These are phyloP conservation scores for Gallirallus australis DNA, from an alignment of 2,797 vertebrate genomes.

Conservation along the genomic window DNA sequence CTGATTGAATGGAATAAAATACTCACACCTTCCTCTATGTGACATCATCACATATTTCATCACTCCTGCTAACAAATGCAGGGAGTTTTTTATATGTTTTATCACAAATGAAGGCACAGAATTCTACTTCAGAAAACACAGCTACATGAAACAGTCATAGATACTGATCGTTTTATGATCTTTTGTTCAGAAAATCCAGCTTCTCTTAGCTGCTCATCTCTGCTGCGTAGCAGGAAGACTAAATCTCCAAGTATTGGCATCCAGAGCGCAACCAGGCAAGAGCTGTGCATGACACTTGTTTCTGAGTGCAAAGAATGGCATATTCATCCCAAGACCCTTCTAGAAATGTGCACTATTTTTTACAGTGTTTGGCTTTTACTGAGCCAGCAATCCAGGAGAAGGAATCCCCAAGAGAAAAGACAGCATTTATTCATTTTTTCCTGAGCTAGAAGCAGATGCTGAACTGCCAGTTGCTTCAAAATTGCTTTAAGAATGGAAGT, in stretches of 20 bases:
- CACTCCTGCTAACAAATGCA: neutral
- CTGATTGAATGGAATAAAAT: neutral
- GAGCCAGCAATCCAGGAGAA: neutral
- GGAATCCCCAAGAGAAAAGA: neutral
- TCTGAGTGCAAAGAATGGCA: neutral
- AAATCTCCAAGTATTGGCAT: neutral
- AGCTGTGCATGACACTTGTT: neutral
- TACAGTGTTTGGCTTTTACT: neutral
- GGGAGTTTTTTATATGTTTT: neutral
- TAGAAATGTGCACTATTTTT: neutral
- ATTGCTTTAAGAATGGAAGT: conserved; percentile 2
- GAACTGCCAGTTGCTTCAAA: neutral
- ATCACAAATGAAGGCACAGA: neutral
- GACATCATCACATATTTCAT: neutral
- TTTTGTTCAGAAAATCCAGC: neutral
- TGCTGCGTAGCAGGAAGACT: neutral
- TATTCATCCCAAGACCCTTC: neutral
- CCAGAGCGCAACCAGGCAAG: neutral
- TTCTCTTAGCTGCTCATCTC: neutral
- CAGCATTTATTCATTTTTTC: neutral
- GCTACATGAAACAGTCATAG: neutral
- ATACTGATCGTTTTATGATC: neutral
- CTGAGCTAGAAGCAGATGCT: neutral
- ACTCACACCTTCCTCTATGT: neutral
- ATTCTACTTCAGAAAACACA: neutral